These are phyloP conservation scores for Planiliza haematocheilus DNA, from an alignment of 2,113 vertebrate genomes.

Conservation along the genomic window DNA sequence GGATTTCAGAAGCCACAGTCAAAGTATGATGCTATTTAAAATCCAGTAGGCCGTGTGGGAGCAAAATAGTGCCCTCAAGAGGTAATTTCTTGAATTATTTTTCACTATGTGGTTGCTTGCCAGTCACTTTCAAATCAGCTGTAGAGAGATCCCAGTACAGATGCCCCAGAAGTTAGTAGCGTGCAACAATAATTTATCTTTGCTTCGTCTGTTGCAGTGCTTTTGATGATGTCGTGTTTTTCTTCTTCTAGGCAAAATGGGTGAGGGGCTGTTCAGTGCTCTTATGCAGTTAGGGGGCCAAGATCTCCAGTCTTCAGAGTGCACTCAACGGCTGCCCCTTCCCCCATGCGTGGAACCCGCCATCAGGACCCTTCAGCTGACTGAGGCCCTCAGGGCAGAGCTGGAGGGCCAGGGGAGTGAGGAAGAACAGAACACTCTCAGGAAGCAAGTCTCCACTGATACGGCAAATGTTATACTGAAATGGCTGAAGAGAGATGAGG, in stretches of 20 bases:
- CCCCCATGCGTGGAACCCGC: conserved; percentile 38
- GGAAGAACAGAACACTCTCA: conserved; percentile 80
- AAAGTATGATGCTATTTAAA: conserved; percentile 40
- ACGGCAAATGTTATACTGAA: conserved; percentile 84
- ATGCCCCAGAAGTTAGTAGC: background rate
- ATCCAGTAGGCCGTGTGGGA: background rate
- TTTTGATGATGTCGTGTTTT: background rate
- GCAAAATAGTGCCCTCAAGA: conserved; percentile 44
- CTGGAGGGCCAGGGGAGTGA: conserved; percentile 84
- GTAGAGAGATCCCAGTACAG: background rate
- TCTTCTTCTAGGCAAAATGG: conserved; percentile 82
- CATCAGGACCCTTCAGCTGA: conserved; percentile 86
- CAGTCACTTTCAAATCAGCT: background rate
- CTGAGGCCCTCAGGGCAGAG: conserved; percentile 86
- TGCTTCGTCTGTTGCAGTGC: background rate
- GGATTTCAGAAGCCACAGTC: conserved; percentile 46
- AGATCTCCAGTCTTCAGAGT: conserved; percentile 72
- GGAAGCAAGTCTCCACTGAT: conserved; percentile 84
- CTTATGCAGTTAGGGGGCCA: conserved; percentile 77
- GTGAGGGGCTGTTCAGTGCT: conserved; percentile 76
- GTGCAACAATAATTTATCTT: background rate
- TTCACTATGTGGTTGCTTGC: background rate
- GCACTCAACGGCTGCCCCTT: conserved; percentile 17
- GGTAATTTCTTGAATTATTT: conserved; percentile 21
- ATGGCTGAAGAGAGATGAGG: conserved; percentile 86